Base-by-base conservation (phyloP, 2,113 vertebrate species). In the Leucopsar rothschildi region DNA sequence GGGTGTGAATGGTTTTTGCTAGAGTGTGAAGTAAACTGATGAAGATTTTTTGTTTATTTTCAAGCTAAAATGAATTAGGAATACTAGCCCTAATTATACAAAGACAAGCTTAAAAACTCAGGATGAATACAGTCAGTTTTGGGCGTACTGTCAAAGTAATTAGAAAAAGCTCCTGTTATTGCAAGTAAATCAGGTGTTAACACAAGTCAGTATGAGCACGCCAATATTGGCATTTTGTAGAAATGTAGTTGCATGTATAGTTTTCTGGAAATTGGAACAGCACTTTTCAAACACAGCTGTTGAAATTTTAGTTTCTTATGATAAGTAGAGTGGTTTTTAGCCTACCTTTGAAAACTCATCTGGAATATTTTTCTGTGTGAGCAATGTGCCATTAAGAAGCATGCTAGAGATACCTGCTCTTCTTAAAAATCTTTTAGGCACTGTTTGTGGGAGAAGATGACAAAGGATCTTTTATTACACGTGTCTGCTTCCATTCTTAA, bases 21-120 rank as follows among this genome's bases (percentile, higher is more conserved):
- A 40, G 40, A 73, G 89, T 92, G 93, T 71, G 81, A 96, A 96
- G 80, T 92, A 97, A 96, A 88, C 76, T 78, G 95, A 65, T 33
- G n/a, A 64, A 63, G 56, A 31, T n/a, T 56, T 44, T 59, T 88
- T 93, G 65, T 86, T 86, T 93, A 61, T 82, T 86, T 92, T 63
- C 52, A 53, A 33, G 65, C 68, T 63, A 22, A 81, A 94, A 82
- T 45, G 25, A 72, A 31, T 33, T 69, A 59, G 22, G 35, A 70
- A 50, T 61, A 23, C 18, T 85, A 64, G n/a, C 29, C 28, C 33
- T 77, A 19, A 68, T 56, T 64, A 15, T 52, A 64, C 27, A 73
- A 90, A 87, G 25, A 37, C 17, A 31, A 53, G 13, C 56, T 65
- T 57, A 44, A 55, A 91, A 63, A 29, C 29, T 82, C 6, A 65